Percentiles rank a stretch among this genome's conserved stretches.
Evolutionary conservation across 2,113 vertebrate genomes (phyloP).

Genomic region (Pogona vitticeps): DNA sequence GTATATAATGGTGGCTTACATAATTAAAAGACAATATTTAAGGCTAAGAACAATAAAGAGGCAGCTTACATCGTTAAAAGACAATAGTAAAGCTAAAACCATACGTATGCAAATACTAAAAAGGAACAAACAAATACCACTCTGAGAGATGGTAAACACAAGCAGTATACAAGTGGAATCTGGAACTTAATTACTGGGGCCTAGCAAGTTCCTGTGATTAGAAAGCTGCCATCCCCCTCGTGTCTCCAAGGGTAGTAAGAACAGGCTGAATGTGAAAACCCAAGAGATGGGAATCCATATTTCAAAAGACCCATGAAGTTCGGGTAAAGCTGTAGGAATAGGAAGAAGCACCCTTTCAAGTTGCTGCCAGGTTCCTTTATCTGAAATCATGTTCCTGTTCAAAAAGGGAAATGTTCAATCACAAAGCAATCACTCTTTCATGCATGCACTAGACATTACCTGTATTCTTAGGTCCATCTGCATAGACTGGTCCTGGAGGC

Average conservation of each 20-base stretch:
- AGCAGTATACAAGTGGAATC: too few species aligned
- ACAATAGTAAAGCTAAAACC: too few species aligned
- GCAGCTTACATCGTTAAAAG: too few species aligned
- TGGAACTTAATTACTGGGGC: neutral
- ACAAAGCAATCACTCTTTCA: neutral
- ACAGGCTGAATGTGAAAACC: constrained; percentile 19
- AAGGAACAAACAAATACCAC: too few species aligned
- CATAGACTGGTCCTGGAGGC: constrained; percentile 82
- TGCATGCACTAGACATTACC: constrained; percentile 68
- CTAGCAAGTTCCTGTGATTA: neutral
- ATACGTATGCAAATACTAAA: too few species aligned
- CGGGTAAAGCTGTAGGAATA: neutral
- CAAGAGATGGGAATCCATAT: neutral
- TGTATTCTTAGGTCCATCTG: constrained; percentile 92
- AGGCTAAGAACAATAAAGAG: too few species aligned
- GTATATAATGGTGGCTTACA: too few species aligned
- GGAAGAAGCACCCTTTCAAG: neutral
- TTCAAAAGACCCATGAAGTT: neutral
- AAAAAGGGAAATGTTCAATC: neutral
- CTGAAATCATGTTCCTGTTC: neutral
- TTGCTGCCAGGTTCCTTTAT: neutral
- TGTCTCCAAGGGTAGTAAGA: neutral
- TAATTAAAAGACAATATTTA: too few species aligned
- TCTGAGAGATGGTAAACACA: too few species aligned
- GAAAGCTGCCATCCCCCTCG: neutral